Conservation (phyloP, 1,140 invertebrate species). For the roundworm (Caenorhabditis elegans) region DNA sequence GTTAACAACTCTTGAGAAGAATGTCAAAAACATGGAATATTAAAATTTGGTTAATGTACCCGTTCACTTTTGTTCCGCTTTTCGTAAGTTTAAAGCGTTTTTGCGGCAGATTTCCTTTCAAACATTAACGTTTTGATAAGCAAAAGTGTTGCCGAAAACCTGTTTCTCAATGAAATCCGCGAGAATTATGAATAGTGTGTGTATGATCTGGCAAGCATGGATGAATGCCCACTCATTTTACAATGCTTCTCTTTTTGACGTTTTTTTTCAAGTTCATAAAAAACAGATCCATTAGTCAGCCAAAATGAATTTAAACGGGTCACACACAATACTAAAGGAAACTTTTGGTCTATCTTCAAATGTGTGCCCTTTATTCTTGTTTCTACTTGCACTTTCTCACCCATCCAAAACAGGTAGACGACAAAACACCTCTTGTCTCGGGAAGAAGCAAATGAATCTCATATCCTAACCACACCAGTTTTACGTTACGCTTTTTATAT, state of each 20-base stretch:
- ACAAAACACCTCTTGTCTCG: background rate
- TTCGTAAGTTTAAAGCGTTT: no score
- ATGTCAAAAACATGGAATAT: slow-evolving; percentile 45
- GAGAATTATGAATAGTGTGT: background rate
- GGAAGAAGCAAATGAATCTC: background rate
- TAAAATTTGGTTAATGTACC: no score
- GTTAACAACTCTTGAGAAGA: background rate
- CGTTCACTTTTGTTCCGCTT: no score
- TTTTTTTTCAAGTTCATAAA: no score
- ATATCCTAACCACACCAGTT: background rate
- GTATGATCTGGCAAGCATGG: background rate
- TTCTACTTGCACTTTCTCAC: slow-evolving; percentile 4
- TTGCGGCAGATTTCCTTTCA: no score
- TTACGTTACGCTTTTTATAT: slow-evolving; percentile 63
- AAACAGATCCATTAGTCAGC: no score
- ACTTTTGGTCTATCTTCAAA: background rate
- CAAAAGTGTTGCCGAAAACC: background rate
- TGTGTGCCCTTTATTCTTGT: background rate
- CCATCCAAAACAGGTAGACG: slow-evolving; percentile 21
- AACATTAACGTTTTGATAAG: background rate
- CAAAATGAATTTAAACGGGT: background rate
- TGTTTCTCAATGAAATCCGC: background rate
- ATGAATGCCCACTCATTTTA: no score
- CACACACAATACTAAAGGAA: background rate
- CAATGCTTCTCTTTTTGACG: background rate